A percentile compares a stretch with the other conserved stretches of the same genome.
Evolutionary conservation across 2,797 vertebrate genomes (phyloP).

Genomic region (Alcedo atthis): DNA sequence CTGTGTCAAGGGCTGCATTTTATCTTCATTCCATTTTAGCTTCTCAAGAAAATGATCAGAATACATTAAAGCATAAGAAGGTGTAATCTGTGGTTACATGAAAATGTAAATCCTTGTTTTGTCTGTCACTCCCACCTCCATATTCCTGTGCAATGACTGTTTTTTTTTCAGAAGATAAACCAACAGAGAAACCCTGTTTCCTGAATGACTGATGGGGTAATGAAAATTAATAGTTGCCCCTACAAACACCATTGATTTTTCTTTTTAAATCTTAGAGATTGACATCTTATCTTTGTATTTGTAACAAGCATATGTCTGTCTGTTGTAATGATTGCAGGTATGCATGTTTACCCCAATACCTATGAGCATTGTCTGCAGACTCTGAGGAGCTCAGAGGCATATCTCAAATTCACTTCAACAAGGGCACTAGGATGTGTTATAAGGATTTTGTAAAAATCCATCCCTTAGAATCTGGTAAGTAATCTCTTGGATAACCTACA

Average conservation of each 20-base stretch:
- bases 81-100: not conserved
- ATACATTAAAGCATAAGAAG: not conserved
- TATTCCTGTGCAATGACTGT: not conserved
- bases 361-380: slow-evolving; percentile 13
- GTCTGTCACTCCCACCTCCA: not conserved
- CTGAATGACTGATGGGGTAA: slow-evolving; percentile 23
- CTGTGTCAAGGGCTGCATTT: not conserved
- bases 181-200: slow-evolving; percentile 36
- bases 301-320: not conserved
- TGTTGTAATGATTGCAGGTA: slow-evolving; percentile 23
- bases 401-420: slow-evolving; percentile 70
- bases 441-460: slow-evolving; percentile 65
- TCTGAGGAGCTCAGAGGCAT: slow-evolving; percentile 13
- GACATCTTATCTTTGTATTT: not conserved
- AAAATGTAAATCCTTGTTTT: slow-evolving; percentile 5
- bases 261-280: slow-evolving; percentile 13
- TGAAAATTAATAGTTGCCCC: slow-evolving; percentile 14
- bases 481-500: slow-evolving; percentile 65
- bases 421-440: slow-evolving; percentile 34
- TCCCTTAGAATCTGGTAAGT: slow-evolving; percentile 64
- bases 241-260: not conserved
- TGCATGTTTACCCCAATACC: slow-evolving; percentile 18
- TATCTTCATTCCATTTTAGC: not conserved
- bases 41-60: not conserved
- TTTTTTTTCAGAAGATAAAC: slow-evolving; percentile 40